Evolutionary conservation across 1,140 invertebrate species (phyloP), one percentile per base, ranked within the genome.

Genomic region (Augochlora pura): DNA sequence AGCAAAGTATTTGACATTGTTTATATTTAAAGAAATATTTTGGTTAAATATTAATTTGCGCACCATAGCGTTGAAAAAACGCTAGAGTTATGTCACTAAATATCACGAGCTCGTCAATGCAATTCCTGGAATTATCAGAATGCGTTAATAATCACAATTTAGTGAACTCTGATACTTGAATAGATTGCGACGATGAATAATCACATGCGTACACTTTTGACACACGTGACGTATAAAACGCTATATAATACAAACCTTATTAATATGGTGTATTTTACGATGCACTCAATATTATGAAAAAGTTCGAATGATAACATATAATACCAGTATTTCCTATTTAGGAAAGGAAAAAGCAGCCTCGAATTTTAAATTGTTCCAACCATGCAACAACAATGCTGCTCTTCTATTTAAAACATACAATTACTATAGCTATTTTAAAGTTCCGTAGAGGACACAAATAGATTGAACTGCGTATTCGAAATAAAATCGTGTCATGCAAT

Each of bases 361-460:
- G 25, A 6, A 69, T 70, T 52, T 27, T 9, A 70, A 4, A 64
- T 21, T 64, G 18, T 77, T 54, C 52, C 60, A 57, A 42, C 5
- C 8, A 16, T 77, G 3, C 18, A 62, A 64, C 7, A 3, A 23
- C 6, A 18, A 39, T 52, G 16, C 16, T 52, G 10, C 21, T 46
- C n/a, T 62, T 32, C 46, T n/a, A 16, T 54, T 57, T 49, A 27
- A 54, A 54, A n/a, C 25, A 7, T 62, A 39, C 32, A 54, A 64
- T 42, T 54, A 54, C 7, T 4, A 0, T 25, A 57, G 2, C 4
- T 64, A 64, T 39, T 64, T 71, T 54, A n/a, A n/a, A 10, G 6
- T 71, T 21, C 46, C 27, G 23, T 12, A 71, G 21, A 71, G 39
- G 18, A 39, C 38, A 16, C 18, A 72, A 72, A 57, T 64, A 78